Evolutionary conservation across 2,113 vertebrate genomes (phyloP), one percentile per base, ranked within the genome.

Genomic region (Xiphophorus maculatus): DNA sequence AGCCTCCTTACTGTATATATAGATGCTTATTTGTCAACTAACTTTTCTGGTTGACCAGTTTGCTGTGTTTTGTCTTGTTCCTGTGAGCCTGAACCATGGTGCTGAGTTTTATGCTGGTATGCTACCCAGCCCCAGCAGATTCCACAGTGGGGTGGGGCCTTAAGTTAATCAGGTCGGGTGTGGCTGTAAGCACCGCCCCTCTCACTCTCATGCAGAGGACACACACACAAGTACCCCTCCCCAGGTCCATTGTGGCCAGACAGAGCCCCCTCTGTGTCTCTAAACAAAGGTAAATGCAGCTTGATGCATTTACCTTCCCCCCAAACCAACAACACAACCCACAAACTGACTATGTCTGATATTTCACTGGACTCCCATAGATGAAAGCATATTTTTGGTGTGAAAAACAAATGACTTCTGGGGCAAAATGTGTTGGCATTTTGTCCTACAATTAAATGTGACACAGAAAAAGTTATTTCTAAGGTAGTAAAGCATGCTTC

Each of bases 141-240:
- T 95, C 94, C 93, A 90, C 79, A 77, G 84, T 11, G 85, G 87
- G 94, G 94, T 93, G 94, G 93, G 93, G 92, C 90, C 68, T 71
- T 74, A 1, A 35, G 72, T 90, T 85, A 93, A 93, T 93, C 92
- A 91, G 91, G 15, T 74, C 65, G 91, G 94, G 94, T 94, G 94
- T 94, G 94, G 91, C 91, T 82, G 71, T 32, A n/a, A 66, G 78
- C 63, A 22, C 68, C 69, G 54, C 84, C 84, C 87, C 86, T 67
- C 82, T 83, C 80, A 69, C 67, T 74, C 69, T 37, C 69, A 64
- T 35, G 74, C 76, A 44, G 64, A 77, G 69, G 63, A 65, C 67
- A 65, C 76, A 73, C 77, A 64, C 76, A 73, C 77, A 42, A 79
- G 48, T 51, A 58, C 66, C 71, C 48, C 48, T 19, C 51, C 51